Conservation (phyloP, 1,140 invertebrate species). For the Anastatus disparis region DNA sequence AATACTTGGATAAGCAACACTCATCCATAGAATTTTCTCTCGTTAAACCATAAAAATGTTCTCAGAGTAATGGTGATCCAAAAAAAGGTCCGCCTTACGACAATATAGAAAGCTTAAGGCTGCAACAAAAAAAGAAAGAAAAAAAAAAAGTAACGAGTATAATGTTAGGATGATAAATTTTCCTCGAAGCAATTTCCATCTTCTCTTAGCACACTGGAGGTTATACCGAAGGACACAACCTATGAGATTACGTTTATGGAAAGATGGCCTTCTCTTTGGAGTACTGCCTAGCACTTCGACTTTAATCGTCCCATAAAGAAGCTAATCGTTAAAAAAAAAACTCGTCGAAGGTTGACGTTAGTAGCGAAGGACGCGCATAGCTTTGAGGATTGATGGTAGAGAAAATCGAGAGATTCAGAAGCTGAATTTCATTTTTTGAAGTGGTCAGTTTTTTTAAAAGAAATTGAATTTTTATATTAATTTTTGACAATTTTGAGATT, state of each 20-base stretch:
- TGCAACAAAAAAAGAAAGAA: not conserved
- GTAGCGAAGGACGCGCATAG: not conserved
- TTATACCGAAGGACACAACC: not conserved
- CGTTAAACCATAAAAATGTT: conserved; percentile 7
- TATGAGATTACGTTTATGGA: conserved; percentile 22
- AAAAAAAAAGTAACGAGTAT: not conserved
- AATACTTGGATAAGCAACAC: not conserved
- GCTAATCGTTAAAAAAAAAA: conserved; percentile 25
- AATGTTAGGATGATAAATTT: conserved; percentile 1
- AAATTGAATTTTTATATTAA: too few relatives aligned
- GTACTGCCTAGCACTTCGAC: not conserved
- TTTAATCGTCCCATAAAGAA: conserved; percentile 22
- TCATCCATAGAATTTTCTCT: not conserved
- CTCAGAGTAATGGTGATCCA: not conserved
- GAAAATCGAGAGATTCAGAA: too few relatives aligned
- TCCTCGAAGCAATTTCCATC: conserved; percentile 4
- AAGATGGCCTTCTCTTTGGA: not conserved
- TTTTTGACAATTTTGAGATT: too few relatives aligned
- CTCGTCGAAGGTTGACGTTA: too few relatives aligned
- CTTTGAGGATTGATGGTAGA: not conserved
- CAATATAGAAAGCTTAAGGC: conserved; percentile 6
- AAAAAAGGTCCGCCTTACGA: not conserved
- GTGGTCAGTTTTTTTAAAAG: too few relatives aligned
- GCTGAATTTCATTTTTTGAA: too few relatives aligned
- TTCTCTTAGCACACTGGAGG: not conserved